These are phyloP conservation scores for Galleria mellonella DNA, from an alignment of 1,140 invertebrate genomes.

Conservation along the genomic window DNA sequence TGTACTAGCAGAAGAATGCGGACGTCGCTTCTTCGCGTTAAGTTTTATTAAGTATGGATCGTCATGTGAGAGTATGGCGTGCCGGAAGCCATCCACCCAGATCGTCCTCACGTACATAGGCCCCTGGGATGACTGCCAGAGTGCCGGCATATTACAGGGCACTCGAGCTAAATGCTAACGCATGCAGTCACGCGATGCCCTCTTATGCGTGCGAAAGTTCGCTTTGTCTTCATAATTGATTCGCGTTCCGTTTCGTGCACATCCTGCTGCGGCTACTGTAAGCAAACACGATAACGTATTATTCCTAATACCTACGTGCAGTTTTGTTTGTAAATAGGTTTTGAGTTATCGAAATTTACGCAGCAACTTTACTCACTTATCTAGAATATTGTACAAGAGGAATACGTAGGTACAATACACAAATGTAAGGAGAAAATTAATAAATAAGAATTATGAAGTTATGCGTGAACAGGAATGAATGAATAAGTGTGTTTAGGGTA, in stretches of 20 bases:
- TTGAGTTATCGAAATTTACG: no score
- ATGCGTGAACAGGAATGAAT: no score
- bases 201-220: constrained; percentile 29
- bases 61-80: constrained; percentile 80
- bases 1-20: constrained; percentile 38
- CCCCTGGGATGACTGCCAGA: constrained; percentile 82
- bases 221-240: constrained; percentile 41
- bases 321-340: constrained; percentile 1
- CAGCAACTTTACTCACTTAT: no score
- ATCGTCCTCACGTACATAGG: constrained; percentile 82
- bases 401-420: no score
- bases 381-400: no score
- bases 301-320: constrained; percentile 3
- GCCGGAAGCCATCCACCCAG: constrained; percentile 82
- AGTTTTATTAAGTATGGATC: constrained; percentile 71
- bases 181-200: constrained; percentile 21
- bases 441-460: no score
- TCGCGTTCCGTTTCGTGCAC: constrained; percentile 17
- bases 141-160: constrained; percentile 55
- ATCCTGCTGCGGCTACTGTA: constrained; percentile 21
- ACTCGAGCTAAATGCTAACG: constrained; percentile 20
- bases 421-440: no score
- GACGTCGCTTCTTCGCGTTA: constrained; percentile 36
- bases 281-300: constrained; percentile 11
- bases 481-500: no score